Evolutionary conservation across 2,888 invertebrate genomes (phyloP).

Genomic region (Eudasyphora cyanicolor): DNA sequence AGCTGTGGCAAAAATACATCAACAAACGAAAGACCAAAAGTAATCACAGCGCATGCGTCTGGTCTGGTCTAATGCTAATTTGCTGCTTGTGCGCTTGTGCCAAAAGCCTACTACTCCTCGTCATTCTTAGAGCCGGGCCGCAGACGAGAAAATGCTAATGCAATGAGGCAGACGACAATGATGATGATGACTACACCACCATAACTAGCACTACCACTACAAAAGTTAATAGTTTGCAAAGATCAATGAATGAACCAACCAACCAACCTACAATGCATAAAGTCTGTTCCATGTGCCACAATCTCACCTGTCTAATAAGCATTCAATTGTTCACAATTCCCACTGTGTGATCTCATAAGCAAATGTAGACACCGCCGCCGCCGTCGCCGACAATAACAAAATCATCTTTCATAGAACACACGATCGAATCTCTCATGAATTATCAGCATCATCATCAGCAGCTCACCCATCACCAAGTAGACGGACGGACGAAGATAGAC

Average conservation of each 20-base stretch:
- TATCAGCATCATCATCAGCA: not conserved
- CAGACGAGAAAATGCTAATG: not conserved
- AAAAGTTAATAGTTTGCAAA: too few relatives aligned
- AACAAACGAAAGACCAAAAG: conserved; percentile 14
- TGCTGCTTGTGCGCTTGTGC: conserved; percentile 41
- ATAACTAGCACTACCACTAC: too few relatives aligned
- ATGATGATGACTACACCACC: conserved; percentile 24
- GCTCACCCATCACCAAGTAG: not conserved
- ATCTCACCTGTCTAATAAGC: conserved; percentile 17
- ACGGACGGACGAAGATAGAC: too few relatives aligned
- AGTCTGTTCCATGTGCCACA: conserved; percentile 34
- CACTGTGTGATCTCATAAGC: conserved; percentile 60
- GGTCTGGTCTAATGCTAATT: conserved; percentile 64
- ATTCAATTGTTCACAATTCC: conserved; percentile 25
- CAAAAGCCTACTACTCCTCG: not conserved
- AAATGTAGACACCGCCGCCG: conserved; percentile 14
- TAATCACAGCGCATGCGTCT: conserved; percentile 65
- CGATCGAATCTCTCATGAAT: too few relatives aligned
- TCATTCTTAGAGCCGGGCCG: not conserved
- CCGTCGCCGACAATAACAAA: not conserved
- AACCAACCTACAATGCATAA: conserved; percentile 40
- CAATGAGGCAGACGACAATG: conserved; percentile 5
- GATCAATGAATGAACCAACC: conserved; percentile 32
- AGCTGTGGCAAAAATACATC: conserved; percentile 18
- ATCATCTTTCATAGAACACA: not conserved